Evolutionary conservation across 2,888 invertebrate species (phyloP).

Genomic region (Punctoribates punctum): DNA sequence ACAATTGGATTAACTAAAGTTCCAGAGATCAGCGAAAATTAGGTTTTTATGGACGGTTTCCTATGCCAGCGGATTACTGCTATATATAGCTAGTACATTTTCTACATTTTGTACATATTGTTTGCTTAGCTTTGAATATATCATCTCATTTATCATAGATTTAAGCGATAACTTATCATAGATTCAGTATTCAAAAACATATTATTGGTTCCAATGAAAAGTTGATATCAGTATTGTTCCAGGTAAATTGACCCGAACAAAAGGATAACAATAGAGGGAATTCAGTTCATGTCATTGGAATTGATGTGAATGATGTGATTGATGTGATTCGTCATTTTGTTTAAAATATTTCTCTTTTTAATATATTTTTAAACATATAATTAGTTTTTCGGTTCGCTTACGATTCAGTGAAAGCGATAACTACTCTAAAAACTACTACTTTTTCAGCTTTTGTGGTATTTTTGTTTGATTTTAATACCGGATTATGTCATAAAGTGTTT

Average conservation of each 20-base stretch:
- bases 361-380: background rate
- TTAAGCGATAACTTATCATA: too few species aligned
- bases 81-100: too few species aligned
- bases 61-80: too few species aligned
- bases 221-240: background rate
- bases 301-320: too few species aligned
- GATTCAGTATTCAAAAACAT: background rate
- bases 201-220: background rate
- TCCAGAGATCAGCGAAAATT: too few species aligned
- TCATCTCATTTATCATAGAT: too few species aligned
- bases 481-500: background rate
- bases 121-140: too few species aligned
- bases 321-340: background rate
- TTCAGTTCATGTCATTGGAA: conserved; percentile 4
- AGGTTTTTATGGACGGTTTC: too few species aligned
- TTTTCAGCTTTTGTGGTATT: too few species aligned
- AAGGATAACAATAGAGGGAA: background rate
- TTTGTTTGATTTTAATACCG: background rate
- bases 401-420: background rate
- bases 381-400: background rate
- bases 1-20: too few species aligned
- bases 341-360: background rate
- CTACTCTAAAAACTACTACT: too few species aligned
- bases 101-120: too few species aligned
- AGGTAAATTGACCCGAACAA: background rate